These are phyloP conservation scores for Taeniopygia guttata DNA, from an alignment of 2,797 vertebrate genomes.

Conservation along the genomic window DNA sequence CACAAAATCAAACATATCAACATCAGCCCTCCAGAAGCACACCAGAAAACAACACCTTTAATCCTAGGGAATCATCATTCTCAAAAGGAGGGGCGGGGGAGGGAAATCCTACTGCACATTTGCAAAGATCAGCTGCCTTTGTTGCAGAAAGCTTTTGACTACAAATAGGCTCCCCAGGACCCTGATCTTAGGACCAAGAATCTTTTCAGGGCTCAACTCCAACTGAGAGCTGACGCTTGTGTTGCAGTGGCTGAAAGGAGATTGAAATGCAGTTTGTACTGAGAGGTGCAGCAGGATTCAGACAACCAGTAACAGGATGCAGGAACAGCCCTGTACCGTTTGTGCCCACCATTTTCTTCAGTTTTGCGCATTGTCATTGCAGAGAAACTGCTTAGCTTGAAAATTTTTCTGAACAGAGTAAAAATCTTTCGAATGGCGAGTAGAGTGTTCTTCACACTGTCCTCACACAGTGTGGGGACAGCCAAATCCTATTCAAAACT, in stretches of 20 bases:
- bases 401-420: neutral
- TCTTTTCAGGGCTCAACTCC: neutral
- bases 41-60: neutral
- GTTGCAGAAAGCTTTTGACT: neutral
- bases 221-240: neutral
- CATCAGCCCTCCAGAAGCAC: neutral
- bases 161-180: neutral
- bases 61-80: neutral
- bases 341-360: neutral
- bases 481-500: neutral
- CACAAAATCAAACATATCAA: neutral
- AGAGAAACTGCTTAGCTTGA: neutral
- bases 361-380: neutral
- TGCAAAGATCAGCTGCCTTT: neutral
- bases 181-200: neutral
- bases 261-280: neutral
- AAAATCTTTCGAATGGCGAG: neutral
- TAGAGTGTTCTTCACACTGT: neutral
- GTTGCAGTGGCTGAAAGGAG: neutral
- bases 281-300: neutral
- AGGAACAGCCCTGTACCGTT: neutral
- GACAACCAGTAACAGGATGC: neutral
- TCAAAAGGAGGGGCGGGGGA: accelerated
- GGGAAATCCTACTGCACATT: neutral
- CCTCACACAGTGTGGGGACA: neutral